phyloP scores from a whole-genome alignment of 2,888 invertebrate species.

The Cerastoderma edule region DNA sequence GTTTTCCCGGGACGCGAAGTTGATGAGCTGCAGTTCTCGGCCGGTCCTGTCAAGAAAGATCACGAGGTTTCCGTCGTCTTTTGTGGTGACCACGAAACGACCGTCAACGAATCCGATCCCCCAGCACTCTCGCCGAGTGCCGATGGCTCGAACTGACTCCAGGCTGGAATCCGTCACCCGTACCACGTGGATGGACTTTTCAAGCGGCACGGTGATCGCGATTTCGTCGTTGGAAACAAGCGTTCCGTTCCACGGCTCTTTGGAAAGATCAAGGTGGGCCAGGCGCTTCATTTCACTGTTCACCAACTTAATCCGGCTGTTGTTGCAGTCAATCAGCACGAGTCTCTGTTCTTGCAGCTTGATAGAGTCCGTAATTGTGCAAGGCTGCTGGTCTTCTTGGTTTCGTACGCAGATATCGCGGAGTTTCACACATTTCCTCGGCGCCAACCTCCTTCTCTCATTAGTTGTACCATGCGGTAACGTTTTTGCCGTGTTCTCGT shows the following conservation, averaged over 20 bases:
- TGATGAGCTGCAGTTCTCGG: constrained; percentile 49
- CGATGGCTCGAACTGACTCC: constrained; percentile 38
- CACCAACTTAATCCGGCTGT: constrained; percentile 51
- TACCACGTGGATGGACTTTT: constrained; percentile 55
- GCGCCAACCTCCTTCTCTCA: constrained; percentile 4
- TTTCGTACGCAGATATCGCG: constrained; percentile 39
- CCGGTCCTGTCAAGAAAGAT: constrained; percentile 53
- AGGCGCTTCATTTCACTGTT: constrained; percentile 40
- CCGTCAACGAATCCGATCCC: constrained; percentile 48
- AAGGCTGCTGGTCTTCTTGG: constrained; percentile 43
- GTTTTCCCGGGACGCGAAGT: constrained; percentile 56
- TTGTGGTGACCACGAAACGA: constrained; percentile 45
- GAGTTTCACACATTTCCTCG: constrained; percentile 39
- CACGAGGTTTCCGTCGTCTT: constrained; percentile 55
- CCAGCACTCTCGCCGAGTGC: constrained; percentile 57
- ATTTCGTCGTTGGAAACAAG: constrained; percentile 42
- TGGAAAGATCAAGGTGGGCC: constrained; percentile 49
- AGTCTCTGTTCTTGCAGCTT: constrained; percentile 42
- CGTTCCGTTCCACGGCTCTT: constrained; percentile 58
- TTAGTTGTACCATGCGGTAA: neutral
- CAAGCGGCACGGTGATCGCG: constrained; percentile 56
- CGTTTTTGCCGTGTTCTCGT: constrained; percentile 34
- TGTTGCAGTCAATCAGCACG: constrained; percentile 56
- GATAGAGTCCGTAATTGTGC: constrained; percentile 55
- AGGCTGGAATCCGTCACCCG: constrained; percentile 35